A percentile compares a stretch with the other conserved stretches of the same genome.
Conservation (phyloP, 37 sponge, comb jelly and placozoan species). For the Chondrosia reniformis region DNA sequence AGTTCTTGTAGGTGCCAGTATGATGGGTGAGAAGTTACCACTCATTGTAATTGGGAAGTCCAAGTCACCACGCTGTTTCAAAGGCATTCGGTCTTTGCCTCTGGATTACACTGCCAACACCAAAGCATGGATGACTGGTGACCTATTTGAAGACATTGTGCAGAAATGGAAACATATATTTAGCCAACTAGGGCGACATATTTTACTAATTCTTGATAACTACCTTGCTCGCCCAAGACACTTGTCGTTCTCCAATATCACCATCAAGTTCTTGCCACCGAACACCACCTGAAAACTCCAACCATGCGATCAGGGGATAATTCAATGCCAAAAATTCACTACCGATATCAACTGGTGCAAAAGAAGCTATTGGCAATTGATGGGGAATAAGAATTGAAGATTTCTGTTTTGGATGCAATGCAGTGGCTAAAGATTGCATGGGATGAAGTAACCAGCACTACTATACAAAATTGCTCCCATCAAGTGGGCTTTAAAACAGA, state of each 20-base stretch:
- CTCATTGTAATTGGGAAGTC: slow-evolving; percentile 26
- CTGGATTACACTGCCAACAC: slow-evolving; percentile 15
- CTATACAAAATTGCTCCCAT: slow-evolving; percentile 21
- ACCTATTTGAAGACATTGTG: background rate
- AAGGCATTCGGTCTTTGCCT: background rate
- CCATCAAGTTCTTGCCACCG: slow-evolving; percentile 13
- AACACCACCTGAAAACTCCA: slow-evolving; percentile 26
- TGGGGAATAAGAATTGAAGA: background rate
- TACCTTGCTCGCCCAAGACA: slow-evolving; percentile 20
- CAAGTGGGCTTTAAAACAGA: background rate
- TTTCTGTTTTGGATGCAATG: slow-evolving; percentile 23
- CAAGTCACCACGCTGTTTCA: slow-evolving; percentile 15
- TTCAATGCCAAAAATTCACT: slow-evolving; percentile 22
- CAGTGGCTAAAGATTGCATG: slow-evolving; percentile 20
- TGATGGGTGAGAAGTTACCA: slow-evolving; percentile 13
- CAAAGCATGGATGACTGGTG: slow-evolving; percentile 36
- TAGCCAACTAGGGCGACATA: background rate
- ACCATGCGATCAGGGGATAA: slow-evolving; percentile 36
- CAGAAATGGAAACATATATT: background rate
- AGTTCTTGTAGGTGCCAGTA: slow-evolving; percentile 23
- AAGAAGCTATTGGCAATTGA: slow-evolving; percentile 1
- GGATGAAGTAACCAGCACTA: slow-evolving; percentile 12
- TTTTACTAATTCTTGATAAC: slow-evolving; percentile 30
- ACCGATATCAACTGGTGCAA: slow-evolving; percentile 16
- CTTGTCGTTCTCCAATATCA: background rate